A percentile compares a stretch with the other conserved stretches of the same genome.
These are phyloP conservation scores for Cochlearius cochlearius DNA, from an alignment of 2,113 vertebrate genomes.

Conservation along the genomic window DNA sequence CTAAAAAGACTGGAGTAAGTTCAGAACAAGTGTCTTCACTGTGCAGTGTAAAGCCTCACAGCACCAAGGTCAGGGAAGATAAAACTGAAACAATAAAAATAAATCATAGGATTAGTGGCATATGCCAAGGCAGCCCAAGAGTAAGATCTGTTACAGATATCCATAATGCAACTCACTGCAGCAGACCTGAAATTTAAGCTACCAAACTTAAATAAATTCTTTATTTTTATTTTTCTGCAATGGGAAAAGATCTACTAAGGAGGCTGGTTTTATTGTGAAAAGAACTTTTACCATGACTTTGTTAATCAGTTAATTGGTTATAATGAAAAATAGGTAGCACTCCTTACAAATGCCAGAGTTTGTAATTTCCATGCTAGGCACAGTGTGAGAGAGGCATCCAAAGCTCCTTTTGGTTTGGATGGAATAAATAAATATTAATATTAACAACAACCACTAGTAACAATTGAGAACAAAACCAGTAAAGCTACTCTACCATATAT, in stretches of 20 bases:
- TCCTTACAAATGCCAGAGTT: neutral
- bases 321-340: neutral
- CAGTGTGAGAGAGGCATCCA: neutral
- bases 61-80: neutral
- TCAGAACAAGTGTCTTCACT: neutral
- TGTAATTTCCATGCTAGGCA: neutral
- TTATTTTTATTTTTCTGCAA: neutral
- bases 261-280: neutral
- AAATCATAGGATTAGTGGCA: neutral
- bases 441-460: accelerated
- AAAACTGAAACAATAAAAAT: neutral
- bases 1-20: neutral
- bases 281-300: neutral
- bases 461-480: neutral
- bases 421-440: neutral
- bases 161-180: neutral
- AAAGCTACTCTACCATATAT: neutral
- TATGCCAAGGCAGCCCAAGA: neutral
- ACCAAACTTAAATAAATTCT: neutral
- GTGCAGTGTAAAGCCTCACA: neutral
- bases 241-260: neutral
- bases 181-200: neutral
- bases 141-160: neutral
- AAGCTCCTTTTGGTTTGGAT: neutral
- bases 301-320: neutral